A percentile compares a stretch with the other conserved stretches of the same genome.
These are phyloP conservation scores for Caenorhabditis becei DNA, from an alignment of 2,888 invertebrate genomes.

Conservation along the genomic window DNA sequence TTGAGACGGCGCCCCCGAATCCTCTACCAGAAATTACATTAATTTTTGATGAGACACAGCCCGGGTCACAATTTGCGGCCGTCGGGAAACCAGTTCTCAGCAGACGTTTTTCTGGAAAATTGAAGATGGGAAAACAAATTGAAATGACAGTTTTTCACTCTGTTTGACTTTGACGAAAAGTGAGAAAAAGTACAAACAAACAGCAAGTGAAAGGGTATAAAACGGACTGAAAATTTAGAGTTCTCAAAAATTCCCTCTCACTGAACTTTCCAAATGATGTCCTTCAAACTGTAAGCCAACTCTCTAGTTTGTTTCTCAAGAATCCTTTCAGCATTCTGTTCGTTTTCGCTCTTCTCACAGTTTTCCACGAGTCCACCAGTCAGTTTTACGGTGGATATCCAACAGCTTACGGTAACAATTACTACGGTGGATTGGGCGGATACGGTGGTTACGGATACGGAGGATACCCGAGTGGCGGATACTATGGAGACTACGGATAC, in stretches of 20 bases:
- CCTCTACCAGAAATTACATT: background rate
- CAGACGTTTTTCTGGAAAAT: constrained; percentile 1
- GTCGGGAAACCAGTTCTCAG: background rate
- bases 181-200: constrained; percentile 8
- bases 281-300: constrained; percentile 3
- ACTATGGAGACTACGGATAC: constrained; percentile 11
- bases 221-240: background rate
- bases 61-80: background rate
- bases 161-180: constrained; percentile 2
- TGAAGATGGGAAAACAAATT: constrained; percentile 1
- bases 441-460: constrained; percentile 10
- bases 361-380: background rate
- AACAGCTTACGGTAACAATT: constrained; percentile 12
- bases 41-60: constrained; percentile 3
- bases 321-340: constrained; percentile 7
- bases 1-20: background rate
- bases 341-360: constrained; percentile 11
- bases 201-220: background rate
- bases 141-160: constrained; percentile 6
- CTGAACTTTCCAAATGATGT: background rate
- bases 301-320: background rate
- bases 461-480: constrained; percentile 1
- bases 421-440: constrained; percentile 24
- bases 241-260: background rate
- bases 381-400: constrained; percentile 47